A percentile compares a stretch with the other conserved stretches of the same genome.
These are phyloP conservation scores for Scrobipalpa atriplicella DNA, from an alignment of 2,888 invertebrate genomes.

Conservation along the genomic window DNA sequence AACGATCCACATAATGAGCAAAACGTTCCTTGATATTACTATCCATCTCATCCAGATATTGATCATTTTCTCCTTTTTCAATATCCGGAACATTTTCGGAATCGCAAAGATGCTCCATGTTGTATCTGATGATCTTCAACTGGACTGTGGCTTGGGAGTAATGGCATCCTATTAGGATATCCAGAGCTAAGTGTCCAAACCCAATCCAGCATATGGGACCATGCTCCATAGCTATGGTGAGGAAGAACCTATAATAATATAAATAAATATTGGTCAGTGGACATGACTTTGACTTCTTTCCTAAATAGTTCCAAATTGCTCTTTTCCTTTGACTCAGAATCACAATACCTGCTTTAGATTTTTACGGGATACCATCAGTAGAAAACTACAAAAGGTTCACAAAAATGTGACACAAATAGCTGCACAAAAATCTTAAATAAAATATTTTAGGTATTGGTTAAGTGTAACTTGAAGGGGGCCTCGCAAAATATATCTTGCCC, in stretches of 20 bases:
- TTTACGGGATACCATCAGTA: no score
- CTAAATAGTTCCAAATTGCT: no score
- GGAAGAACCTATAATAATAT: constrained; percentile 45
- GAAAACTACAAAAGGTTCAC: no score
- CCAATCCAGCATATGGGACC: constrained; percentile 43
- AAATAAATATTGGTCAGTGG: no score
- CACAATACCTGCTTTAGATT: no score
- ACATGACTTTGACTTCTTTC: background rate
- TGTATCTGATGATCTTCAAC: constrained; percentile 51
- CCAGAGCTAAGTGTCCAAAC: constrained; percentile 47
- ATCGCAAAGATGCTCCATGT: constrained; percentile 46
- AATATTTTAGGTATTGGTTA: no score
- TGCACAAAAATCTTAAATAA: no score
- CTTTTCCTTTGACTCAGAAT: no score
- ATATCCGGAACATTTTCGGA: background rate
- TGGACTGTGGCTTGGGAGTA: constrained; percentile 53
- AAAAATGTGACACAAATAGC: no score
- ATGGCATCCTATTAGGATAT: constrained; percentile 46
- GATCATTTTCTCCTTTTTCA: background rate
- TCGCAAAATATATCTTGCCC: no score
- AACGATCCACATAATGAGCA: constrained; percentile 46
- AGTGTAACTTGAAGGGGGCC: no score
- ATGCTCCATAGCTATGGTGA: constrained; percentile 39
- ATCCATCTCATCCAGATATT: constrained; percentile 43
- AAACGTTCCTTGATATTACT: constrained; percentile 40